phyloP scores from a whole-genome alignment of 2,797 vertebrate species.

The Heterohyrax brucei region DNA sequence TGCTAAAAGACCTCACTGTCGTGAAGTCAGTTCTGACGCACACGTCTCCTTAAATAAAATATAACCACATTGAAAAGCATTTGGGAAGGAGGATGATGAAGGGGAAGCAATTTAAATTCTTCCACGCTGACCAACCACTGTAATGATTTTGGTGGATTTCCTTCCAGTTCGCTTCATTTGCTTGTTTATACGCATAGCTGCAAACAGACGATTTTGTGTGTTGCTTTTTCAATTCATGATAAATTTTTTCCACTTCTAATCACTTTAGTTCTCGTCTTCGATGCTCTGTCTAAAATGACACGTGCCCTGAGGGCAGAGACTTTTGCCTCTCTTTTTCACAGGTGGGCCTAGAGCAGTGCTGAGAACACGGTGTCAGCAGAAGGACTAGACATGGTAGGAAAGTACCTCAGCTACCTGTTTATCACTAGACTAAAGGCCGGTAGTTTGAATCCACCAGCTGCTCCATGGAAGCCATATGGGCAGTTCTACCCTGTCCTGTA shows the following conservation, averaged over 20 bases:
- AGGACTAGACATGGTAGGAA: not conserved
- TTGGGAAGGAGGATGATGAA: too few relatives aligned
- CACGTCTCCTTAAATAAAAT: not conserved
- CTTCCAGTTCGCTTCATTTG: not conserved
- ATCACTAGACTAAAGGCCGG: not conserved
- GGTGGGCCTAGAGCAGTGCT: too few relatives aligned
- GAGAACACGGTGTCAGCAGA: too few relatives aligned
- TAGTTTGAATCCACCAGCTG: too few relatives aligned
- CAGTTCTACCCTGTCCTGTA: too few relatives aligned
- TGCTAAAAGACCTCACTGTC: too few relatives aligned
- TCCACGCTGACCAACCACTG: not conserved
- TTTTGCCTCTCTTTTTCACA: not conserved
- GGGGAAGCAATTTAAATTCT: not conserved
- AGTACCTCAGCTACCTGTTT: rapidly evolving
- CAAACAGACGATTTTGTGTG: not conserved
- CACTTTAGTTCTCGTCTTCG: not conserved
- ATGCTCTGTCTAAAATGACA: not conserved
- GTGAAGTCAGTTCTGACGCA: too few relatives aligned
- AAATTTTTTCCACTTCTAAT: not conserved
- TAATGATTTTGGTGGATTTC: not conserved
- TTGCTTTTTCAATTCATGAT: not conserved
- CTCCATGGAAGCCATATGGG: too few relatives aligned
- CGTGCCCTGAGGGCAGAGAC: too few relatives aligned
- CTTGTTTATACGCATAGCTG: not conserved
- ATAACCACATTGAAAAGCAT: not conserved